These are phyloP conservation scores for Ochotona princeps DNA, from an alignment of 2,113 vertebrate genomes.

Conservation along the genomic window DNA sequence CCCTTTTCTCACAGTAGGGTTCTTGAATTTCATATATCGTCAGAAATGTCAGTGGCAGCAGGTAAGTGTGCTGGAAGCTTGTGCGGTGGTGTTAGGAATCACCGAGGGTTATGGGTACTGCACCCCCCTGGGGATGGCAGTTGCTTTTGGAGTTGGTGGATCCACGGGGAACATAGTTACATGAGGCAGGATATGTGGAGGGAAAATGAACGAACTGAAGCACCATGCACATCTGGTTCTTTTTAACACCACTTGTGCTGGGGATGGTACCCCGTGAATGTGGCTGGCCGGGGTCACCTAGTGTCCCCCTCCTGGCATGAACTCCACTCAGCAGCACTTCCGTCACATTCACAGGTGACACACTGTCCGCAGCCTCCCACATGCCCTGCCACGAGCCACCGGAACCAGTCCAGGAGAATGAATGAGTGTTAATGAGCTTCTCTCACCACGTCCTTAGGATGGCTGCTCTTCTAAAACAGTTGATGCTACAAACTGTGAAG, in stretches of 20 bases:
- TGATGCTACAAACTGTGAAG: conserved; percentile 73
- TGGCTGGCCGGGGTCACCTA: not conserved
- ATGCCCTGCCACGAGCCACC: accelerated
- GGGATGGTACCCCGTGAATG: not conserved
- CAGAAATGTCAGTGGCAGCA: not conserved
- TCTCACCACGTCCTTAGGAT: conserved; percentile 82
- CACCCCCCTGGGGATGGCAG: not conserved
- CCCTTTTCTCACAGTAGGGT: not conserved
- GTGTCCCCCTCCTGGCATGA: too few species aligned
- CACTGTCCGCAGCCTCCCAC: not conserved
- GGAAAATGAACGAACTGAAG: not conserved
- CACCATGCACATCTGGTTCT: too few species aligned
- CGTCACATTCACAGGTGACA: not conserved
- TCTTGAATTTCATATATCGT: not conserved
- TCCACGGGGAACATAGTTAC: not conserved
- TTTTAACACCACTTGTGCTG: not conserved
- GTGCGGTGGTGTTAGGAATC: not conserved
- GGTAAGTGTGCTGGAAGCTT: not conserved
- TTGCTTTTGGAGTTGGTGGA: not conserved
- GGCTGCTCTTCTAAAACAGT: conserved; percentile 79
- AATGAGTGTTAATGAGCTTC: not conserved
- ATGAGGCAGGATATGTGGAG: not conserved
- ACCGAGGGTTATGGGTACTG: not conserved
- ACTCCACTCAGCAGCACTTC: not conserved
- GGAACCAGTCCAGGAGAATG: too few species aligned